Evolutionary conservation across 2,113 vertebrate genomes (phyloP), one percentile per base, ranked within the genome.

Genomic region (Camarhynchus parvulus): DNA sequence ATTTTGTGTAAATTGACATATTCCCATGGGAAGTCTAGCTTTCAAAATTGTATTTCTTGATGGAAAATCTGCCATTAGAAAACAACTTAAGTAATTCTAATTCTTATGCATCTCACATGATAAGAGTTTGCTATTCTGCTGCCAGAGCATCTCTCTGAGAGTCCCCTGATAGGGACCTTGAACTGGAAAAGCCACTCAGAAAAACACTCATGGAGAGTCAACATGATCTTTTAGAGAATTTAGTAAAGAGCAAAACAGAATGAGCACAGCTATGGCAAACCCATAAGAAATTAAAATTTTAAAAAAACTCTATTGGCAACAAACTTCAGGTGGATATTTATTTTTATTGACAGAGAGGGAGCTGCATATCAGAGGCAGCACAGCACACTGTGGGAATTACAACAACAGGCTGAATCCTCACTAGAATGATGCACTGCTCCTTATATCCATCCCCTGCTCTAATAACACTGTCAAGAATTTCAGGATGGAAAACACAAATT

Each of bases 61-160:
- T 74, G 73, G 73, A 94, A 94, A 94, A 83, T 21, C 35, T 92
- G 56, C 67, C 61, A 75, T 68, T 31, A 90, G 76, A 83, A 92
- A 93, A 77, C 55, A 91, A 67, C 12, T 50, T 50, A 50, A 83
- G 27, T 62, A 46, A 64, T 46, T 85, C 63, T 67, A 80, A 61
- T 90, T 83, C 47, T 89, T 64, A 33, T 37, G 61, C 41, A 68
- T 63, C 69, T 87, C 76, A 91, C 52, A 75, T 59, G 64, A 25
- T 55, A 68, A 2, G 2, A 37, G 53, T 72, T 59, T 58, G 84
- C 50, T 79, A 13, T 47, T 62, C 15, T 4, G 3, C 53, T 89
- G 74, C 33, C 58, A 68, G n/a, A 68, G 27, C 23, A 50, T 46
- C n/a, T 67, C 58, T 44, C 46, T 80, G 55, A 70, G 39, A 66